Evolutionary conservation across 1,140 invertebrate species (phyloP).

Genomic region (Diorhabda sublineata): DNA sequence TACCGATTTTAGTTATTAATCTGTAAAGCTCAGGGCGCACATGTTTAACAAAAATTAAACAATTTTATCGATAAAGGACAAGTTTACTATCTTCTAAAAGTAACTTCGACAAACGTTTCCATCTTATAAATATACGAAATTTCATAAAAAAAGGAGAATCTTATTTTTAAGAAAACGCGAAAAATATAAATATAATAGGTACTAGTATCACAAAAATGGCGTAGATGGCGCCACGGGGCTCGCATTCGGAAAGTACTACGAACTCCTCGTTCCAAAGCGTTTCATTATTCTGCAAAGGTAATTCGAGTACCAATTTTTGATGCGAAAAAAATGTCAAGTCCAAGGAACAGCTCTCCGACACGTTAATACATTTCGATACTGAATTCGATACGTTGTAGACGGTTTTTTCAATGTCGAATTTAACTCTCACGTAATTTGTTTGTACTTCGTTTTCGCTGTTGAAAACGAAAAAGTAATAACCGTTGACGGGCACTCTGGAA

Average conservation of each 20-base stretch:
- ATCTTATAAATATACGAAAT: no score
- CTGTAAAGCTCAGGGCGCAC: no score
- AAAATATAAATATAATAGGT: slow-evolving; percentile 65
- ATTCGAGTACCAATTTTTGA: slow-evolving; percentile 61
- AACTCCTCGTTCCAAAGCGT: slow-evolving; percentile 70
- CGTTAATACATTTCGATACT: slow-evolving; percentile 57
- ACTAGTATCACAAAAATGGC: slow-evolving; percentile 64
- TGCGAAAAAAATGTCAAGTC: slow-evolving; percentile 64
- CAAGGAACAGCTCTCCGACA: slow-evolving; percentile 59
- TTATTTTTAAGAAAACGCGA: slow-evolving; percentile 55
- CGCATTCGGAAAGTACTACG: slow-evolving; percentile 66
- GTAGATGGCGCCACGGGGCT: slow-evolving; percentile 68
- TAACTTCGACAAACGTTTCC: no score
- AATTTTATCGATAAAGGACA: no score
- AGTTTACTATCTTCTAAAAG: no score
- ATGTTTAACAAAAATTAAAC: no score
- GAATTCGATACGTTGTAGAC: slow-evolving; percentile 61
- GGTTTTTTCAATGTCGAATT: slow-evolving; percentile 66
- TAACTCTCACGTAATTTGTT: slow-evolving; percentile 61
- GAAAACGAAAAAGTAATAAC: slow-evolving; percentile 79
- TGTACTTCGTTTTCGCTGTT: slow-evolving; percentile 76
- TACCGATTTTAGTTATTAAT: no score
- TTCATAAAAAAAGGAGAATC: neutral
- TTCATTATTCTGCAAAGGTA: slow-evolving; percentile 58
- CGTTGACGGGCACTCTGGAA: slow-evolving; percentile 62